Conservation (phyloP, 2,888 invertebrate genomes). For the Mongoloraphidia duomilia region DNA sequence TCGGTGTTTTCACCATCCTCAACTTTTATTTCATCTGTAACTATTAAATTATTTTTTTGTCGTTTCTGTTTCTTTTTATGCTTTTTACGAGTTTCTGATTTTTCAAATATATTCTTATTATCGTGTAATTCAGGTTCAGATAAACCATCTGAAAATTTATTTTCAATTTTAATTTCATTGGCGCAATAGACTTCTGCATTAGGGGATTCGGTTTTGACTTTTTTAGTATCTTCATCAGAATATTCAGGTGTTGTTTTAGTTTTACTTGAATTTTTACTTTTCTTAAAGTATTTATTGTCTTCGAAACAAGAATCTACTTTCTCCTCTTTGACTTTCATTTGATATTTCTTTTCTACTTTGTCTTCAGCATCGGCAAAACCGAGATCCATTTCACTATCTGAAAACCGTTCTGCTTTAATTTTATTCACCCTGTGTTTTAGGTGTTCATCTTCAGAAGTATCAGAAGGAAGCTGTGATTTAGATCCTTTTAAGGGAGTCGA, state of each 20-base stretch:
- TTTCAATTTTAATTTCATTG: constrained; percentile 26
- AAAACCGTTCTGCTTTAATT: constrained; percentile 44
- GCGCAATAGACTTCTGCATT: constrained; percentile 21
- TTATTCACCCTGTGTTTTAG: constrained; percentile 38
- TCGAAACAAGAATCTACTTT: constrained; percentile 18
- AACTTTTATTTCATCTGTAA: constrained; percentile 39
- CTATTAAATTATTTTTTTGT: constrained; percentile 47
- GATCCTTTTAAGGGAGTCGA: constrained; percentile 49
- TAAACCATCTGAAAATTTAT: constrained; percentile 28
- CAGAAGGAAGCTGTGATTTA: constrained; percentile 59
- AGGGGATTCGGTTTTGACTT: constrained; percentile 18
- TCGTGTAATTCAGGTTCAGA: constrained; percentile 35
- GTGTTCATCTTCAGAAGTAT: constrained; percentile 59
- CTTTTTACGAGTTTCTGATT: constrained; percentile 48
- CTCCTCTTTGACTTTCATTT: constrained; percentile 17
- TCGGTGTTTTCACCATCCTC: constrained; percentile 20
- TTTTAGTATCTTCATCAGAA: constrained; percentile 21
- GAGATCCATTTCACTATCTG: constrained; percentile 41
- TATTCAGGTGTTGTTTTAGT: constrained; percentile 11
- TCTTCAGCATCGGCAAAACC: constrained; percentile 27
- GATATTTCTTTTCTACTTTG: constrained; percentile 15
- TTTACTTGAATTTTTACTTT: constrained; percentile 21
- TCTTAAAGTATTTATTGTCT: constrained; percentile 22
- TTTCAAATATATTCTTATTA: constrained; percentile 15
- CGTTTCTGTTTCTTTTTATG: constrained; percentile 77